Base-by-base conservation (phyloP, 1,140 invertebrate genomes). In the Sminthurinus signatus region DNA sequence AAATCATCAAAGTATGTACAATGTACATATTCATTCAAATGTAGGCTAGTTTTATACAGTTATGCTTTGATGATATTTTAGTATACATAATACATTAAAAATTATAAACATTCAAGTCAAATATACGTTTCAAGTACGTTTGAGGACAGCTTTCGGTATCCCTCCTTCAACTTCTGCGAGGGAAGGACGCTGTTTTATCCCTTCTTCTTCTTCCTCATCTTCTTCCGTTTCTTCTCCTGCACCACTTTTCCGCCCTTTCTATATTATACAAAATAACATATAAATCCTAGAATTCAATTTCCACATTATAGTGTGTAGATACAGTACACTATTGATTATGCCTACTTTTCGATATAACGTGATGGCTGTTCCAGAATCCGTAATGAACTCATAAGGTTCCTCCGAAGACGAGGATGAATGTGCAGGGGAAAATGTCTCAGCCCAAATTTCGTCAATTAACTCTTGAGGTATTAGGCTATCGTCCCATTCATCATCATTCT, bases 91-190 rank as follows among this genome's bases (percentile, higher is more conserved):
- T n/a, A n/a, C n/a, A n/a, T n/a, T n/a, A n/a, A n/a, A n/a, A n/a
- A n/a, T n/a, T 10, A 19, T 23, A 19, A 48, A 14, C 21, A 17
- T 48, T 48, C 5, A 5, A 48, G 21, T 48, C 23, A 23, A 19
- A 10, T 10, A 39, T 10, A 39, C 36, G 36, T 10, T 10, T 39
- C 8, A 39, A 39, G 36, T 48, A 48, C 46, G 50, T 28, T 52
- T 52, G 23, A 52, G 28, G 14, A 28, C 8, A 28, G 50, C 28
- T 39, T 56, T 56, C 2, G 54, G 31, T 21, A 56, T 21, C n/a
- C 54, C 54, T 8, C 54, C 54, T 19, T 56, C 54, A 12, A 56
- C 36, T 19, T 56, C 54, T 36, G 54, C 8, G 17, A 56, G 31
- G 23, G 54, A 56, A 8, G 28, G 54, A 2, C 3, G 8, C 14